phyloP scores from a whole-genome alignment of 2,113 vertebrate species.

The Psophia crepitans region DNA sequence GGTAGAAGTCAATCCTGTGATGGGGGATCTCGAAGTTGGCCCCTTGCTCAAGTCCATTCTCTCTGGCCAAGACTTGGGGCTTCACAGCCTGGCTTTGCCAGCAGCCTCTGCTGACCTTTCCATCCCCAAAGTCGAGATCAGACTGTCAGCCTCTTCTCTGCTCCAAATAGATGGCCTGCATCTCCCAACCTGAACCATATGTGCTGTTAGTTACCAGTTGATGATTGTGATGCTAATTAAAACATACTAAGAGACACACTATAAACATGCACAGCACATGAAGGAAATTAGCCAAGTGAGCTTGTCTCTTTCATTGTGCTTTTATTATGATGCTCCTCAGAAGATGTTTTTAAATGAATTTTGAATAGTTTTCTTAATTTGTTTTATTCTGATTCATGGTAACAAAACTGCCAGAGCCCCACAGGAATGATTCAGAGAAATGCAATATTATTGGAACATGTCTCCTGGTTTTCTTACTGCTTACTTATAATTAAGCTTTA shows the following conservation, averaged over 20 bases:
- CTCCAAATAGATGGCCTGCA: background rate
- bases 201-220: slow-evolving; percentile 18
- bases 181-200: background rate
- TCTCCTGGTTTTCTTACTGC: slow-evolving; percentile 78
- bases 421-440: slow-evolving; percentile 75
- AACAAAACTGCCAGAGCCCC: slow-evolving; percentile 62
- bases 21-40: background rate
- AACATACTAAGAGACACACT: slow-evolving; percentile 62
- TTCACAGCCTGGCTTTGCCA: background rate
- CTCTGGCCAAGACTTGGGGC: background rate
- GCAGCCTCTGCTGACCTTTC: background rate
- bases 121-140: background rate
- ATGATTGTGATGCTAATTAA: slow-evolving; percentile 67
- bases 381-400: slow-evolving; percentile 74
- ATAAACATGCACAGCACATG: slow-evolving; percentile 58
- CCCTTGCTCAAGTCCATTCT: background rate
- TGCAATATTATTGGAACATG: slow-evolving; percentile 71
- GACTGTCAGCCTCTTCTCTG: background rate
- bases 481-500: slow-evolving; percentile 86
- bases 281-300: slow-evolving; percentile 76
- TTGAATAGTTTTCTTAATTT: slow-evolving; percentile 81
- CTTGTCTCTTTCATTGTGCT: slow-evolving; percentile 76
- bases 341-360: slow-evolving; percentile 85
- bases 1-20: background rate
- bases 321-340: slow-evolving; percentile 80